phyloP scores from a whole-genome alignment of 2,797 vertebrate genomes.

The Trachops cirrhosus region DNA sequence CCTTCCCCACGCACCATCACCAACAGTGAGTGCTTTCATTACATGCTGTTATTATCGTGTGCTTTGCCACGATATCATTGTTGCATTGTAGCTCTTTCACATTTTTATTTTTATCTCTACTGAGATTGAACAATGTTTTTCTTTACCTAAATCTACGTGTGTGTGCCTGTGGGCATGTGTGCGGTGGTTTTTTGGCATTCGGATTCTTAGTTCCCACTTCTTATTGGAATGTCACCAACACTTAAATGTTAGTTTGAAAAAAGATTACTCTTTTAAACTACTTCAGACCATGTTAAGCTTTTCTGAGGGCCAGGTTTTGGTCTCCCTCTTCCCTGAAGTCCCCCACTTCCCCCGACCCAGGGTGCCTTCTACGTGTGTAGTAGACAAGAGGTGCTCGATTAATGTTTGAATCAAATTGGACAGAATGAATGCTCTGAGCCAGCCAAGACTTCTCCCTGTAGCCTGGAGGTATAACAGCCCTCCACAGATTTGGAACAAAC shows the following conservation, averaged over 20 bases:
- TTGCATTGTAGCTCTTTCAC: background rate
- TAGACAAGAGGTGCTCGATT: background rate
- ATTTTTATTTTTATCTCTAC: background rate
- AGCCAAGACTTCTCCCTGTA: background rate
- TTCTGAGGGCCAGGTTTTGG: background rate
- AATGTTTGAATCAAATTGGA: conserved; percentile 16
- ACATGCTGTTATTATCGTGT: background rate
- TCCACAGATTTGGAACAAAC: background rate
- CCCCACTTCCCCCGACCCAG: rapidly evolving
- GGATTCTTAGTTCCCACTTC: background rate
- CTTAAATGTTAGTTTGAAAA: background rate
- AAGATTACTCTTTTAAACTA: background rate
- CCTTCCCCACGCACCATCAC: too few species aligned
- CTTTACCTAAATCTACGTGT: background rate
- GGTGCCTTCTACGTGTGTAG: background rate
- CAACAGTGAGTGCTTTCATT: background rate
- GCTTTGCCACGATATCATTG: background rate
- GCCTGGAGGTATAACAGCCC: background rate
- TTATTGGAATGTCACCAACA: background rate
- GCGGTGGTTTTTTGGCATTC: background rate
- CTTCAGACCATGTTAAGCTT: background rate
- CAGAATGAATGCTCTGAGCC: background rate
- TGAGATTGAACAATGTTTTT: background rate
- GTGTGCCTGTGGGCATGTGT: background rate
- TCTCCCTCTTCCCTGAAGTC: background rate